Conservation (phyloP, 1,140 invertebrate species). For the Oscheius sp. region DNA sequence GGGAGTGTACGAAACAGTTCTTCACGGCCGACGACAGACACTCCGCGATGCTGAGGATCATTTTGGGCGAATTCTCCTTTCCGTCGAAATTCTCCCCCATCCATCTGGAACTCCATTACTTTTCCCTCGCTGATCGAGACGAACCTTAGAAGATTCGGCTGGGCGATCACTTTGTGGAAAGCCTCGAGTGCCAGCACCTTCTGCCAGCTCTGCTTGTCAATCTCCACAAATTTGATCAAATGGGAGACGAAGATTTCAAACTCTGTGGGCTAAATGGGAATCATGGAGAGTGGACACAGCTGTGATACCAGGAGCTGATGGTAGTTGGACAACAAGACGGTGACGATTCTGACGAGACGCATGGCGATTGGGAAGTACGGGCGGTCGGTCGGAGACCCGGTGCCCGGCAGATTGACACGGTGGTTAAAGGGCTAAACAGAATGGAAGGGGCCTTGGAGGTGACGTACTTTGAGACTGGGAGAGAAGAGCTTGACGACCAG, state of each 20-base stretch:
- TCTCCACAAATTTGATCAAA: conserved; percentile 92
- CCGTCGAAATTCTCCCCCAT: conserved; percentile 10
- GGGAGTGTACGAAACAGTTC: background rate
- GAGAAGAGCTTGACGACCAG: conserved; percentile 96
- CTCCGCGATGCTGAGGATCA: background rate
- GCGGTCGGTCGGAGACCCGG: conserved; percentile 74
- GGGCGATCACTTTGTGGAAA: conserved; percentile 85
- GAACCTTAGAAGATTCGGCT: conserved; percentile 76
- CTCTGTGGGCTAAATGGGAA: conserved; percentile 76
- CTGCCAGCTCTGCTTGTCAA: conserved; percentile 93
- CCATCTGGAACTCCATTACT: background rate
- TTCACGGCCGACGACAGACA: background rate
- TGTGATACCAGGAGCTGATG: conserved; percentile 83
- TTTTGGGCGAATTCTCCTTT: conserved; percentile 6
- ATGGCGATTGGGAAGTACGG: conserved; percentile 96
- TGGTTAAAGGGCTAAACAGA: too few species aligned
- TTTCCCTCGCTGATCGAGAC: background rate
- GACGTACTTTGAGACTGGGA: conserved; percentile 38
- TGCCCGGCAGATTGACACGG: background rate
- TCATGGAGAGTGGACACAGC: conserved; percentile 53
- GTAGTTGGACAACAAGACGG: conserved; percentile 87
- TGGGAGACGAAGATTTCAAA: conserved; percentile 96
- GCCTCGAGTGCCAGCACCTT: conserved; percentile 89
- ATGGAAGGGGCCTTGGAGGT: conserved; percentile 5
- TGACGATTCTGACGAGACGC: conserved; percentile 84